Evolutionary conservation across 35 echinoderm and acorn worm genomes (phyloP), one percentile per base, ranked within the genome.

Genomic region (Eucidaris tribuloides): DNA sequence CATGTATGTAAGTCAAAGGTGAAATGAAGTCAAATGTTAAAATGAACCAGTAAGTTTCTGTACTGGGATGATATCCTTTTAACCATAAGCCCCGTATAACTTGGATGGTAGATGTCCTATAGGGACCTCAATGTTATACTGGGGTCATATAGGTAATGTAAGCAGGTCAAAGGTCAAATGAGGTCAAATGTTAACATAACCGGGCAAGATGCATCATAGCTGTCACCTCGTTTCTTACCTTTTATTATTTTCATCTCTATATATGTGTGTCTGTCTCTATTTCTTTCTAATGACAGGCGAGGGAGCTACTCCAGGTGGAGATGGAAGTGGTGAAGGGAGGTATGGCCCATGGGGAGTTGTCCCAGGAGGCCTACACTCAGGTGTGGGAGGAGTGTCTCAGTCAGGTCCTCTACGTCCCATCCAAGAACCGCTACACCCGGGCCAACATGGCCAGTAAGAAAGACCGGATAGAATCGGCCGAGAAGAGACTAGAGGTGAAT

Each of bases 361-460:
- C 93, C 17, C 35, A 88, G 39, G 93, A 91, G 41, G 89, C 93
- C 1, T 96, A 91, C 81, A 83, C 78, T 7, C 93, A 96, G 80
- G 93, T 96, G n/a, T 96, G 93, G 93, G 93, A 96, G 35, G 93
- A 96, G 63, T 96, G 93, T 44, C 89, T 87, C 58, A 91, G 89
- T 57, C 93, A 96, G 76, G 89, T 91, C 0, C 63, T 96, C 37
- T 96, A 88, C 74, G 81, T 96, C 3, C 93, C 93, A 24, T 61
- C 77, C 20, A 90, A 96, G 80, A 96, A 96, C 29, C 62, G 89
- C 15, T 96, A 96, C 55, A 96, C 93, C 71, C 83, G 93, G 20
- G 93, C 93, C 30, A 96, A 96, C 88, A 72, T 92, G 71, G 93
- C 90, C 72, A 96, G 93, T 44, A 96, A 96, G 80, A 96, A 96